Evolutionary conservation across 2,888 invertebrate genomes (phyloP).

Genomic region (Dyspetes luteomarginatus): DNA sequence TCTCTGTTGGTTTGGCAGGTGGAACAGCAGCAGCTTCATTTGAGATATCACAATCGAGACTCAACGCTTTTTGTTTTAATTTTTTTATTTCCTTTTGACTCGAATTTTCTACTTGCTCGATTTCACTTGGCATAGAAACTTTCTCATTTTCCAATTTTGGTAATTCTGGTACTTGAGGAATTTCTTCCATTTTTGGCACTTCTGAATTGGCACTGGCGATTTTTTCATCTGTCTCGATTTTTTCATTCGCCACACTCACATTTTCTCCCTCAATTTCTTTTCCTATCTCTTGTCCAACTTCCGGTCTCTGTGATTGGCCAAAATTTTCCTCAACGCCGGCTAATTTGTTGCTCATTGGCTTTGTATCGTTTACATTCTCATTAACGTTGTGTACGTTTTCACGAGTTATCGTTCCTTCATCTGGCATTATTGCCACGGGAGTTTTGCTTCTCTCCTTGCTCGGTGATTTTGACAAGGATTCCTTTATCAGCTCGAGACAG

Average conservation of each 20-base stretch:
- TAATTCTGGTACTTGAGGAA: not conserved
- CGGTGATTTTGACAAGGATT: conserved; percentile 81
- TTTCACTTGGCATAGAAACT: conserved; percentile 57
- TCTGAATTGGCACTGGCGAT: conserved; percentile 65
- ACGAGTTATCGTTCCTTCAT: conserved; percentile 70
- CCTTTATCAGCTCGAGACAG: conserved; percentile 83
- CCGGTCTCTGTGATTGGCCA: not conserved
- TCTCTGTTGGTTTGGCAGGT: conserved; percentile 84
- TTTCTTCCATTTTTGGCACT: conserved; percentile 57
- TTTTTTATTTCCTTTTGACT: conserved; percentile 67
- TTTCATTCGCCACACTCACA: conserved; percentile 43
- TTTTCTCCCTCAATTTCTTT: conserved; percentile 62
- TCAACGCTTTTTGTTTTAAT: conserved; percentile 73
- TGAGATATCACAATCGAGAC: conserved; percentile 74
- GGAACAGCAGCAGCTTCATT: conserved; percentile 74
- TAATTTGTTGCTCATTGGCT: conserved; percentile 65
- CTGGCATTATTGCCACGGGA: conserved; percentile 76
- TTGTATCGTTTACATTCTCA: conserved; percentile 44
- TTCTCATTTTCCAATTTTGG: conserved; percentile 64
- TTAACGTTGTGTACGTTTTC: conserved; percentile 28
- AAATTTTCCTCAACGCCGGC: conserved; percentile 71
- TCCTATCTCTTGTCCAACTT: conserved; percentile 62
- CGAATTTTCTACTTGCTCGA: conserved; percentile 68
- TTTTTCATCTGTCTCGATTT: conserved; percentile 56
- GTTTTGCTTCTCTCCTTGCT: conserved; percentile 81